Conservation (phyloP, 1,140 invertebrate genomes). For the Alviniconcha marisindica region DNA sequence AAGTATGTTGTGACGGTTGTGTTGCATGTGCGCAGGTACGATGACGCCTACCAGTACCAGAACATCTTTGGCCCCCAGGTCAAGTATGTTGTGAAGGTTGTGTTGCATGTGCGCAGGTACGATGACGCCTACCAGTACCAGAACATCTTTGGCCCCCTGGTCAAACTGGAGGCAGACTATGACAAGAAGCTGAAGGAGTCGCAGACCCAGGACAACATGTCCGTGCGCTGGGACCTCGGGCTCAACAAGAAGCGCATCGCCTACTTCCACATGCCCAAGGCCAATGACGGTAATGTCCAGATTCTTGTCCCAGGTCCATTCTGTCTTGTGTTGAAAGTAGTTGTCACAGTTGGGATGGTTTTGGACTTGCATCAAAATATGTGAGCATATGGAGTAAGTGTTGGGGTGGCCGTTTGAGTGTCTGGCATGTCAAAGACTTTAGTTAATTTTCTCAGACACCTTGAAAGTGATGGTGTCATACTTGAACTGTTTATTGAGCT, state of each 20-base stretch:
- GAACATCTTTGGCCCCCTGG: constrained; percentile 98
- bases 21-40: constrained; percentile 89
- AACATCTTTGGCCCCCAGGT: constrained; percentile 99
- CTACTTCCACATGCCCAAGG: constrained; percentile 97
- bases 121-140: constrained; percentile 99
- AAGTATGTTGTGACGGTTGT: too few species aligned
- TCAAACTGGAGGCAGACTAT: constrained; percentile 98
- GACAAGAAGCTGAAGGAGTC: constrained; percentile 99
- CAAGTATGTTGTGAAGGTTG: too few species aligned
- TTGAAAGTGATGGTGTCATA: too few species aligned
- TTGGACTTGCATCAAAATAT: too few species aligned
- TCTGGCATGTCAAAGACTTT: too few species aligned
- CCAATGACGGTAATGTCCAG: constrained; percentile 92
- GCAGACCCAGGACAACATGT: constrained; percentile 98
- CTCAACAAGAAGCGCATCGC: constrained; percentile 99
- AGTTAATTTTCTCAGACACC: too few species aligned
- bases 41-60: constrained; percentile 99
- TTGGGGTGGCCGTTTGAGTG: too few species aligned
- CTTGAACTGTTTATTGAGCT: too few species aligned
- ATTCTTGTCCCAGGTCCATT: too few species aligned
- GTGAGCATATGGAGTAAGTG: too few species aligned
- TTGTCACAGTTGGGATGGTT: too few species aligned
- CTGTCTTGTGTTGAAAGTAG: too few species aligned
- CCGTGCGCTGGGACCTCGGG: constrained; percentile 98
- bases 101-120: constrained; percentile 85